Conservation (phyloP, 2,113 vertebrate genomes). For the Heterotilapia buettikoferi region DNA sequence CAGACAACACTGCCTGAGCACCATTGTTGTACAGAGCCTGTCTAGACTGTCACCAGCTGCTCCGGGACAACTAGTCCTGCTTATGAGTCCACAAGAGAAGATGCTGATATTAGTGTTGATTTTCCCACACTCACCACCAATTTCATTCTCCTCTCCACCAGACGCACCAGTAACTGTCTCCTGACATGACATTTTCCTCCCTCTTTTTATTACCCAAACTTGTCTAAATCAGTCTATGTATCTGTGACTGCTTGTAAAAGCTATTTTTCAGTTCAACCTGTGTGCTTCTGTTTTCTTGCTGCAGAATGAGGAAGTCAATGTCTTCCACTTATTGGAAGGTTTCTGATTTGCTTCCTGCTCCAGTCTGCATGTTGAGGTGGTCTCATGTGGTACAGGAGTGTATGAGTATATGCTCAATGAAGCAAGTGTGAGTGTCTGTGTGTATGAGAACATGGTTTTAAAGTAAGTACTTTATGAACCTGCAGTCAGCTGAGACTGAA, state of each 20-base stretch:
- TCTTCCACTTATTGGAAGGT: background rate
- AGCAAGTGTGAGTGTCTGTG: background rate
- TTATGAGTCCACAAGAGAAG: background rate
- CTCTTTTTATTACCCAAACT: background rate
- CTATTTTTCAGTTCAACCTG: background rate
- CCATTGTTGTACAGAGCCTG: background rate
- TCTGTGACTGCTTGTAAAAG: background rate
- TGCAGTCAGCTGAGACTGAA: background rate
- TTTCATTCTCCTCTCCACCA: background rate
- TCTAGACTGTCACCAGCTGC: background rate
- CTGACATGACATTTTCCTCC: background rate
- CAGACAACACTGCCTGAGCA: background rate
- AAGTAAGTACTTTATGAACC: background rate
- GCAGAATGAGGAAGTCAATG: background rate
- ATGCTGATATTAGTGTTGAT: background rate
- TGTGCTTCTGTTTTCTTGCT: background rate
- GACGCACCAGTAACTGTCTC: background rate
- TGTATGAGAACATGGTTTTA: background rate
- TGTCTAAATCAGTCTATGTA: background rate
- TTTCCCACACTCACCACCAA: background rate
- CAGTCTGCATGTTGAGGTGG: background rate
- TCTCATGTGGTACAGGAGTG: background rate
- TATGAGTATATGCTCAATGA: background rate
- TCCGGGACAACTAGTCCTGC: background rate
- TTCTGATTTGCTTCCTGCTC: background rate